A percentile compares a stretch with the other conserved stretches of the same genome.
phyloP scores from a whole-genome alignment of 2,888 invertebrate species.

The Diachrysia chrysitis region DNA sequence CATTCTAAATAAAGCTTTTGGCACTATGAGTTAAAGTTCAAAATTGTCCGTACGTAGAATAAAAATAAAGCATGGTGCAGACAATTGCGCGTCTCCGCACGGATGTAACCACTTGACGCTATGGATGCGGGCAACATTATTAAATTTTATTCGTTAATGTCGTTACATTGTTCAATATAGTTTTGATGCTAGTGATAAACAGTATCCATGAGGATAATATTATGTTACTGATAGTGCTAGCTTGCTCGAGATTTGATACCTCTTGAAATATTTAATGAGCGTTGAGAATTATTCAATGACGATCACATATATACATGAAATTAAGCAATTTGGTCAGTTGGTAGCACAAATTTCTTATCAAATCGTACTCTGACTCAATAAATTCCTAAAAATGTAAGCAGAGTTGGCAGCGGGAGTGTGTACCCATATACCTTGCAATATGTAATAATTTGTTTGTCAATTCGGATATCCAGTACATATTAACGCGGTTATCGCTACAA shows the following conservation, averaged over 20 bases:
- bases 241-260: not conserved
- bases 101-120: conserved; percentile 78
- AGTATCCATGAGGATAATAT: conserved; percentile 3
- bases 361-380: not conserved
- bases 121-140: conserved; percentile 75
- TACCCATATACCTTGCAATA: no score
- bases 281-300: not conserved
- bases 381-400: no score
- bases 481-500: no score
- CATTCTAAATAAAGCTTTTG: conserved; percentile 30
- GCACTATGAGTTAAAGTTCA: conserved; percentile 1
- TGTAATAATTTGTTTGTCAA: no score
- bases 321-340: not conserved
- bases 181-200: conserved; percentile 25
- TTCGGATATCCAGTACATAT: not conserved
- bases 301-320: not conserved
- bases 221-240: not conserved
- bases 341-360: no score
- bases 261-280: no score
- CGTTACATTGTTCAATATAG: conserved; percentile 50
- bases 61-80: conserved; percentile 71
- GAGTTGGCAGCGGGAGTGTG: no score
- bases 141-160: conserved; percentile 63
- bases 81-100: conserved; percentile 76
- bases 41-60: conserved; percentile 31